Conservation (phyloP, 2,113 vertebrate genomes). For the Rhipidura dahli region DNA sequence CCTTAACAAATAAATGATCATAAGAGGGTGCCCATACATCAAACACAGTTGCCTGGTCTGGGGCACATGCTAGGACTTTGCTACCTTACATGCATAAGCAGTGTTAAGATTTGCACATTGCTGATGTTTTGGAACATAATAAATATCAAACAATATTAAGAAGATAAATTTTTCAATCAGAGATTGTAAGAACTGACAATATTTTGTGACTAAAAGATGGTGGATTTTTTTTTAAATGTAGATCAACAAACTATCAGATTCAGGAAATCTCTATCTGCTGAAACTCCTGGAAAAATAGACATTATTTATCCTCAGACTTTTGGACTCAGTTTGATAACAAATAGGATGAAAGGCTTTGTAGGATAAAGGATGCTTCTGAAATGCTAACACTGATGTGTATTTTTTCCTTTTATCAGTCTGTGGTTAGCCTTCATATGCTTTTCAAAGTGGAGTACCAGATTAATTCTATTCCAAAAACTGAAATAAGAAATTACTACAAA, state of each 20-base stretch:
- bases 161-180: neutral
- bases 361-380: constrained; percentile 16
- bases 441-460: neutral
- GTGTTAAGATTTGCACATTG: neutral
- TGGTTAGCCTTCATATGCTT: neutral
- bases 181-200: neutral
- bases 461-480: neutral
- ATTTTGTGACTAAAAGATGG: neutral
- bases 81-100: neutral
- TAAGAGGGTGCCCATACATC: neutral
- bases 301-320: neutral
- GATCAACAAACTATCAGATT: neutral
- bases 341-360: neutral
- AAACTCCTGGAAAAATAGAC: neutral
- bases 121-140: neutral
- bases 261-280: neutral
- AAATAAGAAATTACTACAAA: neutral
- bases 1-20: neutral
- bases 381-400: neutral
- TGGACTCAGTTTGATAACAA: neutral
- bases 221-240: neutral
- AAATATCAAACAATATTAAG: neutral
- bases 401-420: neutral
- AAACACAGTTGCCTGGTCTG: neutral
- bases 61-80: neutral